phyloP scores from a whole-genome alignment of 2,113 vertebrate genomes.

The Nettapus auritus region DNA sequence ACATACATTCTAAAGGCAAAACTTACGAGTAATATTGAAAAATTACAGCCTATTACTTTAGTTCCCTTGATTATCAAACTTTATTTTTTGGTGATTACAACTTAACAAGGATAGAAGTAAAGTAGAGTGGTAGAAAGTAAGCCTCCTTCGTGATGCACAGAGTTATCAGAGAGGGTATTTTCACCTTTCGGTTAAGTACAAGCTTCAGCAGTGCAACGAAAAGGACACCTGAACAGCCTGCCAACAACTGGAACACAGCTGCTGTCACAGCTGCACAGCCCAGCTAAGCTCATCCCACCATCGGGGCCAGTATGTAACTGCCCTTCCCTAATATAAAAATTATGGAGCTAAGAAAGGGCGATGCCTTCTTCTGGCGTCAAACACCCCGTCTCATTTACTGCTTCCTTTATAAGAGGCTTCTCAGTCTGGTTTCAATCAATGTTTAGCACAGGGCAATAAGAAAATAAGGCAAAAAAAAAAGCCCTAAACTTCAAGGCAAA shows the following conservation, averaged over 20 bases:
- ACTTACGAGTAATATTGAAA: background rate
- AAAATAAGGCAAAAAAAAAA: background rate
- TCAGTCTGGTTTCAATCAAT: background rate
- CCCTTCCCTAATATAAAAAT: background rate
- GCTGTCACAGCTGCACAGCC: background rate
- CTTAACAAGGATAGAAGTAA: fast-evolving
- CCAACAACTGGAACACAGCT: background rate
- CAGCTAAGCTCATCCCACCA: background rate
- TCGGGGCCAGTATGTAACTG: background rate
- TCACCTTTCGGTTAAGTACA: background rate
- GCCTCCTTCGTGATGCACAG: background rate
- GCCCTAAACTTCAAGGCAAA: background rate
- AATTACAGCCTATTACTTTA: background rate
- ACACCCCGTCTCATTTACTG: background rate
- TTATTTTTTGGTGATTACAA: background rate
- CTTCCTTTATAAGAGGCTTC: background rate
- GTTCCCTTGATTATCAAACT: background rate
- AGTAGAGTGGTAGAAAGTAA: background rate
- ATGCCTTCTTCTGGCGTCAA: background rate
- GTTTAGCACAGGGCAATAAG: background rate
- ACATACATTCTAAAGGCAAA: background rate
- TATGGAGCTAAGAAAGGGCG: background rate
- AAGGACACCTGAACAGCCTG: slow-evolving; percentile 14
- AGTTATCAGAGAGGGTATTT: background rate
- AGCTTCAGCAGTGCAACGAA: background rate